These are phyloP conservation scores for Eunapius fragilis DNA, from an alignment of 37 sponge, comb jelly and placozoan genomes.

Conservation along the genomic window DNA sequence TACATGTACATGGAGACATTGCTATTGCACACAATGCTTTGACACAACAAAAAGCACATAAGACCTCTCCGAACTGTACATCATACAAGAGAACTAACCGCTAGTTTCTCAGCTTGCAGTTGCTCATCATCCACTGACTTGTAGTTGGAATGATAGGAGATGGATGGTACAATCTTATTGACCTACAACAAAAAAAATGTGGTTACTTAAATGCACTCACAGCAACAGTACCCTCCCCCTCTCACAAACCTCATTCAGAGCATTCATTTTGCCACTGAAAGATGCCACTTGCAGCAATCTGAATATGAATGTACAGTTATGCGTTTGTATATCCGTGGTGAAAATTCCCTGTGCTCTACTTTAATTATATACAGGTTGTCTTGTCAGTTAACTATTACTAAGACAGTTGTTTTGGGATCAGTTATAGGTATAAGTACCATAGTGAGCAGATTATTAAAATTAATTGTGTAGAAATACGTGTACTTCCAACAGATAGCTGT, in stretches of 20 bases:
- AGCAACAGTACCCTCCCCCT: background rate
- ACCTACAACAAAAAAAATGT: constrained; percentile 25
- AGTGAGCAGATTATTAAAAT: too few relatives aligned
- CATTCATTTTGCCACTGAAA: constrained; percentile 99
- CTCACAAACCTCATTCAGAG: constrained; percentile 87
- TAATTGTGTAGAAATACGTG: too few relatives aligned
- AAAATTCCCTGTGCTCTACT: too few relatives aligned
- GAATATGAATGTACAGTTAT: background rate
- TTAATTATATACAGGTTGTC: too few relatives aligned
- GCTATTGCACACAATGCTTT: too few relatives aligned
- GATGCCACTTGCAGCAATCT: constrained; percentile 86
- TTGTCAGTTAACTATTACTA: too few relatives aligned
- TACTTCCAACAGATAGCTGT: too few relatives aligned
- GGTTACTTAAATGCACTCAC: background rate
- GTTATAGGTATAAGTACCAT: too few relatives aligned
- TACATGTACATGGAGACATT: too few relatives aligned
- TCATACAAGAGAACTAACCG: constrained; percentile 48
- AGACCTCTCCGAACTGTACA: too few relatives aligned
- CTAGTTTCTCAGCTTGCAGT: constrained; percentile 67
- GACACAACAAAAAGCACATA: too few relatives aligned
- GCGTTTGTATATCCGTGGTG: background rate
- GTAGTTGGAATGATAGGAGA: constrained; percentile 61
- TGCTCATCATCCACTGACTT: constrained; percentile 67
- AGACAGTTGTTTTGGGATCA: too few relatives aligned
- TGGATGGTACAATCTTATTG: constrained; percentile 75